A percentile compares a stretch with the other conserved stretches of the same genome.
Evolutionary conservation across 2,797 vertebrate species (phyloP).

Genomic region (Myoxocephalus aenaeus): DNA sequence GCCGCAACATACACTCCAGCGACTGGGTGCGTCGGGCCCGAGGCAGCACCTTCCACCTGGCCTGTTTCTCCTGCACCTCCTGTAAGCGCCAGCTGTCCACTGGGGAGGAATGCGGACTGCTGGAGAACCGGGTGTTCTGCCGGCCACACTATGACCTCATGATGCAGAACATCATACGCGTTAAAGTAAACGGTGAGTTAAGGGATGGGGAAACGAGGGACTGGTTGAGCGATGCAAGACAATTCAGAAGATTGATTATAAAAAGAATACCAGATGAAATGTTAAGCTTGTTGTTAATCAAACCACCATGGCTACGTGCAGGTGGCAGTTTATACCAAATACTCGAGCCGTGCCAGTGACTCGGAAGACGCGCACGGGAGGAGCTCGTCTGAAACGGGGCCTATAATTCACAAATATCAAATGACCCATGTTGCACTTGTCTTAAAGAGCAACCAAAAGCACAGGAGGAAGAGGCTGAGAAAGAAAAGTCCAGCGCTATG

Average conservation of each 20-base stretch:
- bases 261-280: neutral
- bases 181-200: slow-evolving; percentile 91
- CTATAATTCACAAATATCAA: neutral
- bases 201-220: neutral
- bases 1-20: slow-evolving; percentile 93
- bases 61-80: slow-evolving; percentile 95
- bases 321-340: neutral
- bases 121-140: slow-evolving; percentile 94
- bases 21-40: slow-evolving; percentile 96
- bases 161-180: slow-evolving; percentile 93
- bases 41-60: slow-evolving; percentile 95
- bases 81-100: slow-evolving; percentile 96
- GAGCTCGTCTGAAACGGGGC: neutral
- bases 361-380: neutral
- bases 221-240: neutral
- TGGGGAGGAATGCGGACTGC: slow-evolving; percentile 94
- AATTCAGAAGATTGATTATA: neutral
- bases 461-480: slow-evolving; percentile 88
- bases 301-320: neutral
- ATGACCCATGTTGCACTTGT: neutral
- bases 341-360: neutral
- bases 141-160: slow-evolving; percentile 93
- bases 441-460: slow-evolving; percentile 88
- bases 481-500: slow-evolving; percentile 84
- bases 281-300: neutral